A percentile compares a stretch with the other conserved stretches of the same genome.
Conservation (phyloP, 1,140 invertebrate species). For the Aphelenchoides avenae region DNA sequence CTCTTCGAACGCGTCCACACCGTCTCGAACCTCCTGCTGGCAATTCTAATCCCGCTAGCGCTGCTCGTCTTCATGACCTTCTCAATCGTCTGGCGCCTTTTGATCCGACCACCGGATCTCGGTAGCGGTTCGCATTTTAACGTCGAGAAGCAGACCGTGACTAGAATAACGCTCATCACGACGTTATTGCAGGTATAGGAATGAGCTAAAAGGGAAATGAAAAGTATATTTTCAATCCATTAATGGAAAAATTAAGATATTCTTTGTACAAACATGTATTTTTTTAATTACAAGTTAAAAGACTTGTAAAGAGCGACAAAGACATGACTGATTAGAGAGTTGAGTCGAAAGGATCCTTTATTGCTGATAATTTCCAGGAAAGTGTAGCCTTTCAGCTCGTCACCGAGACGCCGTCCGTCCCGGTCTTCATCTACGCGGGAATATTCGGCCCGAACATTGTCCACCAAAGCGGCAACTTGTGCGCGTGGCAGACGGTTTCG, state of each 20-base stretch:
- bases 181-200: slow-evolving; percentile 40
- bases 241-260: background rate
- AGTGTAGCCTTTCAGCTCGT: slow-evolving; percentile 41
- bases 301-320: too few species aligned
- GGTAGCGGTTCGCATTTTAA: slow-evolving; percentile 26
- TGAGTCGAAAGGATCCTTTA: too few species aligned
- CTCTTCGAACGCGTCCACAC: slow-evolving; percentile 44
- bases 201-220: background rate
- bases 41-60: slow-evolving; percentile 47
- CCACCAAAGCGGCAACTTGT: slow-evolving; percentile 32
- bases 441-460: slow-evolving; percentile 34
- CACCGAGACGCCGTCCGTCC: slow-evolving; percentile 45
- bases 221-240: background rate
- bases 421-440: slow-evolving; percentile 43
- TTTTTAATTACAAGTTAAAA: too few species aligned
- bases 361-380: too few species aligned
- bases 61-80: slow-evolving; percentile 49
- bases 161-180: slow-evolving; percentile 52
- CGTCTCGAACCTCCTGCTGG: slow-evolving; percentile 44
- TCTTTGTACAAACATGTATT: background rate
- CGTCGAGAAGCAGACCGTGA: slow-evolving; percentile 50
- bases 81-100: slow-evolving; percentile 44
- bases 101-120: slow-evolving; percentile 20
- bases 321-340: too few species aligned
- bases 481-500: slow-evolving; percentile 47